Percentiles rank a stretch among this genome's conserved stretches.
Evolutionary conservation across 2,797 vertebrate species (phyloP).

Genomic region (Anolis apletophallus): DNA sequence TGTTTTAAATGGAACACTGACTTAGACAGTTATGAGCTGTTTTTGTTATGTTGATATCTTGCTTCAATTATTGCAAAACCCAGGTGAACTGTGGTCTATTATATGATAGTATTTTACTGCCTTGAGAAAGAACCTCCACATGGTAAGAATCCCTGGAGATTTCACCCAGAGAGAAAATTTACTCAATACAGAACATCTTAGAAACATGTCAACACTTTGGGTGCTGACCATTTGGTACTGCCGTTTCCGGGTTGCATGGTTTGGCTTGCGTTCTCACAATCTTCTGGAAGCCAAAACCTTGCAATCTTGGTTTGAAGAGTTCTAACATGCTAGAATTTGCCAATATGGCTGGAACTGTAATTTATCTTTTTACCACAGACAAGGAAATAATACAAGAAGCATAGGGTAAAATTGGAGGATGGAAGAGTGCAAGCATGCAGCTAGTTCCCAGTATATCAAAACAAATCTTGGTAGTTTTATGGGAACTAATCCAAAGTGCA

Average conservation of each 20-base stretch:
- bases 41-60: slow-evolving; percentile 56
- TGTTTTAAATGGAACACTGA: slow-evolving; percentile 41
- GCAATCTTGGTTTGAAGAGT: neutral
- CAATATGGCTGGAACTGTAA: neutral
- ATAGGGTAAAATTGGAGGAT: neutral
- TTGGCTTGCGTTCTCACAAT: neutral
- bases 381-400: neutral
- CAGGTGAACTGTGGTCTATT: slow-evolving; percentile 38
- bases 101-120: slow-evolving; percentile 59
- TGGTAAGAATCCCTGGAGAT: slow-evolving; percentile 48
- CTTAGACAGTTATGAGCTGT: slow-evolving; percentile 47
- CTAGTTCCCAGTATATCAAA: neutral
- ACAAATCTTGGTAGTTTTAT: neutral
- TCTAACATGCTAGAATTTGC: neutral
- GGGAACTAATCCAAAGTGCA: neutral
- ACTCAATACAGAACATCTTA: slow-evolving; percentile 13
- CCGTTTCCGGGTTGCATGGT: neutral
- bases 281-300: neutral
- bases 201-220: neutral
- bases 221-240: neutral
- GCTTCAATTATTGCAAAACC: slow-evolving; percentile 68
- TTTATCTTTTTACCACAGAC: neutral
- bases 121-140: slow-evolving; percentile 54
- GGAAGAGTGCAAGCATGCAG: neutral
- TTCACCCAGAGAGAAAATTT: slow-evolving; percentile 52